Evolutionary conservation across 2,888 invertebrate species (phyloP), one percentile per base, ranked within the genome.

Genomic region (Lochmaea capreae): DNA sequence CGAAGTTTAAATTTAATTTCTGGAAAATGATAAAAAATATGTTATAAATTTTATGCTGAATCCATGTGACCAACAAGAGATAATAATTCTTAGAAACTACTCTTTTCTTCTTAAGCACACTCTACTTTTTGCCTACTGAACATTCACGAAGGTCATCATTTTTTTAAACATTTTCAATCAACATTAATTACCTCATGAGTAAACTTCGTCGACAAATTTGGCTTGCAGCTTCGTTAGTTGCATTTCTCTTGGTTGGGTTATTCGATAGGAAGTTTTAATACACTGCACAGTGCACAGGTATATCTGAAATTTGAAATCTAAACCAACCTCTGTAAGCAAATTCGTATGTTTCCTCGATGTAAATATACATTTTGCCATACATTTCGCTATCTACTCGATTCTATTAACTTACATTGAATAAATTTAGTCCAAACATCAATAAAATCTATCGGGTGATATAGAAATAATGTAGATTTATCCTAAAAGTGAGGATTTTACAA

Each of bases 131-230:
- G 22, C 22, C 3, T 5, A n/a, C 49, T 2, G n/a, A 4, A 49
- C n/a, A 52, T n/a, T 16, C 52, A 16, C 52, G 14, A 46, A 3
- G 1, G 4, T 11, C 11, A 4, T 1, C 46, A 46, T 46, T 46
- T 14, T 46, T 46, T 46, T 12, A 11, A 12, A 12, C 14, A n/a
- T n/a, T 16, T 54, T 10, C 43, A 43, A 43, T 43, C 11, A 10
- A 16, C 9, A 16, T 54, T 54, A n/a, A 54, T 54, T 16, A 9
- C 3, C 8, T 54, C 6, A 16, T 54, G 52, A 54, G 10, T 54
- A 54, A 54, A 54, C n/a, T 54, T 54, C 9, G 52, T 54, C 16
- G n/a, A 54, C 52, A 54, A 54, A 54, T 54, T 54, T 54, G 9
- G 8, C 4, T 54, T 16, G 16, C 16, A 16, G 52, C 9, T 54